phyloP scores from a whole-genome alignment of 2,888 invertebrate species.

The Drosophila vallismaia region DNA sequence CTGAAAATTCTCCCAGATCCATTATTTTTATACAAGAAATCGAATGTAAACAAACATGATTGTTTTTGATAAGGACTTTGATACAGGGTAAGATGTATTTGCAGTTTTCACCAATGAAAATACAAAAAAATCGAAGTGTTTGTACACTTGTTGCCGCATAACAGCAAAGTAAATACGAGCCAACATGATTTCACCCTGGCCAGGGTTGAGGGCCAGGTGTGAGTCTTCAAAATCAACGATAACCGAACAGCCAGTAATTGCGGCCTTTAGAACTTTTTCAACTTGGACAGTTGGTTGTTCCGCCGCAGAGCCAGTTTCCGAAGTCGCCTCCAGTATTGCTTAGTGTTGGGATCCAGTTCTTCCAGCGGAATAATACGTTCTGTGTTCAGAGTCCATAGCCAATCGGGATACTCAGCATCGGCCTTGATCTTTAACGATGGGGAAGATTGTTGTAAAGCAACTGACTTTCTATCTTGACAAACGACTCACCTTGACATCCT shows the following conservation, averaged over 20 bases:
- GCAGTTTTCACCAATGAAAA: constrained; percentile 27
- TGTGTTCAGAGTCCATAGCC: constrained; percentile 92
- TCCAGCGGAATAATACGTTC: constrained; percentile 88
- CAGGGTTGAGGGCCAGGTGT: constrained; percentile 25
- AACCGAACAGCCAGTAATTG: constrained; percentile 15
- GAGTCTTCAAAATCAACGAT: constrained; percentile 28
- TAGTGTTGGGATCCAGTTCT: constrained; percentile 90
- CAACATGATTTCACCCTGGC: constrained; percentile 22
- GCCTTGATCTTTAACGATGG: constrained; percentile 85
- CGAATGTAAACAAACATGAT: neutral
- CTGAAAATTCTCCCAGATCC: neutral
- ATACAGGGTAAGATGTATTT: constrained; percentile 59
- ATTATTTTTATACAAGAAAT: constrained; percentile 29
- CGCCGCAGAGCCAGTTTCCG: constrained; percentile 87
- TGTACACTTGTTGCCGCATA: constrained; percentile 42
- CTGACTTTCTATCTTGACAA: fast-evolving
- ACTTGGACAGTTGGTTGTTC: constrained; percentile 87
- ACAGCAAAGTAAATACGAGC: constrained; percentile 42
- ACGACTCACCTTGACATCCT: constrained; percentile 88
- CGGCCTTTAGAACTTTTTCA: constrained; percentile 86
- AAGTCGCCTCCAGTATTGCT: constrained; percentile 92
- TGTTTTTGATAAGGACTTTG: constrained; percentile 35
- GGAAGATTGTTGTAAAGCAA: neutral
- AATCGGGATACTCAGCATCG: constrained; percentile 94
- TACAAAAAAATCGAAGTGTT: constrained; percentile 55